These are phyloP conservation scores for Mimumesa dahlbomi DNA, from an alignment of 2,888 invertebrate species.

Conservation along the genomic window DNA sequence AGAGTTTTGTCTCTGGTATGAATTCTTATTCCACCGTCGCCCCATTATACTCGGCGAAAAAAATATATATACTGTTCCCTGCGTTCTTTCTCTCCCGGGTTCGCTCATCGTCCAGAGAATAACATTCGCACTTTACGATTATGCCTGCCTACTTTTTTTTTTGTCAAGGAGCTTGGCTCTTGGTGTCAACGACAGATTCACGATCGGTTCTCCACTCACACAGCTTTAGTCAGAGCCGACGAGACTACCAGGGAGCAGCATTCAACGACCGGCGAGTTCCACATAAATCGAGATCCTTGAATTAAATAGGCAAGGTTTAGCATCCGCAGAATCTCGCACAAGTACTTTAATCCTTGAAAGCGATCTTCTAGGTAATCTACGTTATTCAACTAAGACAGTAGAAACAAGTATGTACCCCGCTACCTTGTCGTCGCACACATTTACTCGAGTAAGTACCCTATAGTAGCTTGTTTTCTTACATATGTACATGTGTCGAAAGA, in stretches of 20 bases:
- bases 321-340: slow-evolving; percentile 24
- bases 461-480: too few species aligned
- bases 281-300: slow-evolving; percentile 55
- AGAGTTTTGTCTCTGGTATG: slow-evolving; percentile 40
- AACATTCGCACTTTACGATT: slow-evolving; percentile 67
- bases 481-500: too few species aligned
- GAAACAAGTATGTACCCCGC: too few species aligned
- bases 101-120: slow-evolving; percentile 62
- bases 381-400: slow-evolving; percentile 6
- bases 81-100: slow-evolving; percentile 47
- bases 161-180: slow-evolving; percentile 51
- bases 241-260: slow-evolving; percentile 22
- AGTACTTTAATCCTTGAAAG: slow-evolving; percentile 35
- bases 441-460: too few species aligned
- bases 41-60: slow-evolving; percentile 48
- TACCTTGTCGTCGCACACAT: not conserved
- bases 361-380: slow-evolving; percentile 17
- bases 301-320: slow-evolving; percentile 55
- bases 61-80: slow-evolving; percentile 27
- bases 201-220: slow-evolving; percentile 51
- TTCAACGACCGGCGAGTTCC: slow-evolving; percentile 44
- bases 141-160: slow-evolving; percentile 61
- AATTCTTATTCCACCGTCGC: slow-evolving; percentile 46
- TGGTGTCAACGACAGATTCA: slow-evolving; percentile 64
- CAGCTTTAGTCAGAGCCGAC: slow-evolving; percentile 22